Conservation (phyloP, 2,888 invertebrate genomes). For the Pasiphila rectangulata region DNA sequence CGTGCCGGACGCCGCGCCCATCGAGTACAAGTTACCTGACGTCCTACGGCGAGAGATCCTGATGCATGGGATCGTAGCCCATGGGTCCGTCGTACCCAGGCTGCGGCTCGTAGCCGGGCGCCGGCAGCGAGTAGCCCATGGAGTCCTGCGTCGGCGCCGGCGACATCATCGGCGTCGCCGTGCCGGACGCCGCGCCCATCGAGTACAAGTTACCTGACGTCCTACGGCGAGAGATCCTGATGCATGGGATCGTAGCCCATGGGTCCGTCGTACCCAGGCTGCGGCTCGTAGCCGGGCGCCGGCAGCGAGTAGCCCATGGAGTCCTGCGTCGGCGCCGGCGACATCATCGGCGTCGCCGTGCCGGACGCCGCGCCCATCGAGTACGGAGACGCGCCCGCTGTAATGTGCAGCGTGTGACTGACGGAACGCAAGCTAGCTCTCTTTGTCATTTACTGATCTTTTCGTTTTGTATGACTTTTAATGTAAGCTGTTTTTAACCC, state of each 20-base stretch:
- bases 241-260: constrained; percentile 97
- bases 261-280: constrained; percentile 92
- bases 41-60: no score
- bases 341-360: constrained; percentile 97
- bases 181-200: no score
- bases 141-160: no score
- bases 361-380: constrained; percentile 94
- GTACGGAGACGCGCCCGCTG: constrained; percentile 90
- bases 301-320: constrained; percentile 96
- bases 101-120: no score
- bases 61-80: no score
- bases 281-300: constrained; percentile 94
- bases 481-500: no score
- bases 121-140: no score
- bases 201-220: constrained; percentile 4
- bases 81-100: no score
- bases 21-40: no score
- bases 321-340: constrained; percentile 94
- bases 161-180: no score
- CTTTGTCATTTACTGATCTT: constrained; percentile 20
- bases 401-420: constrained; percentile 16
- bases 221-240: constrained; percentile 88
- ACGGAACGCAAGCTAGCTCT: background rate
- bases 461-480: no score
- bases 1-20: no score